Evolutionary conservation across 2,888 invertebrate genomes (phyloP), one percentile per base, ranked within the genome.

Genomic region (Eupithecia subumbrata): DNA sequence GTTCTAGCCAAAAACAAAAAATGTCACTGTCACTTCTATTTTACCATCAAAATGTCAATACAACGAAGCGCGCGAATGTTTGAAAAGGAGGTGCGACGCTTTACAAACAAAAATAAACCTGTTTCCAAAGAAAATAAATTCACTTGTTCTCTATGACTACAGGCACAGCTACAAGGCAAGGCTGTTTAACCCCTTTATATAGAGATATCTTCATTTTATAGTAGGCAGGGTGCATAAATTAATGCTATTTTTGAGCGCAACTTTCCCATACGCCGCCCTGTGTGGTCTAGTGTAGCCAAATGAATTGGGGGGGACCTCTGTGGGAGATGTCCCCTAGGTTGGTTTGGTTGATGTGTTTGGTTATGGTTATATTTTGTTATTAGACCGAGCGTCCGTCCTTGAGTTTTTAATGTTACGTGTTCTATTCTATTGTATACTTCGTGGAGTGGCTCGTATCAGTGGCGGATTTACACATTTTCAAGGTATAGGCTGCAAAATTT

Each of bases 321-420:
- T 73, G 67, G 72, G 67, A 67, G 68, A 73, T 68, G 5, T 73
- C 66, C 16, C 63, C 18, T 64, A 34, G 9, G 22, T 72, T 76
- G 71, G n/a, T 40, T 72, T 76, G 71, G n/a, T 40, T 16, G 14
- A 30, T 40, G 0, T 11, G 40, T 40, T 60, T 11, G 8, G 9
- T 56, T 22, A 43, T 22, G 11, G 56, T 2, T 30, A 30, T n/a
- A n/a, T n/a, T 30, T 30, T 30, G 30, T 30, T 30, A 30, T 8
- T 12, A 45, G 5, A 45, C 16, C 16, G 3, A 16, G 5, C 4
- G 45, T 45, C 5, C 4, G 45, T 45, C 5, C 5, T 16, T 45
- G 45, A 45, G 14, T 45, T 16, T 45, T 45, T 16, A 5, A 16
- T 16, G 45, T 45, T 45, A 45, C 45, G 45, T 45, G 45, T 45